Evolutionary conservation across 2,888 invertebrate species (phyloP).

Genomic region (Lucinisca nassula): DNA sequence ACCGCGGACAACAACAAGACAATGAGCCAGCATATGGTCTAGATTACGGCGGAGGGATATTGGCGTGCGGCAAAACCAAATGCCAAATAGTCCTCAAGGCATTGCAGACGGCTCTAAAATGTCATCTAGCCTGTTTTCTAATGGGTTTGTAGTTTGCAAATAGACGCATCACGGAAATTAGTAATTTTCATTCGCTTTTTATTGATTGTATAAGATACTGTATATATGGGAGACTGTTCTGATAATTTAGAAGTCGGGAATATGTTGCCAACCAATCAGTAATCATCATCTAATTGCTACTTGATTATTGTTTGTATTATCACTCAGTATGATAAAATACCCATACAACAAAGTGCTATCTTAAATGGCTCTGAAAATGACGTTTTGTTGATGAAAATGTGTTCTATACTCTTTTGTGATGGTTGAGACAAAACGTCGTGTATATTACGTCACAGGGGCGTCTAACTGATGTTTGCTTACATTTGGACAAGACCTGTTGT

Average conservation of each 20-base stretch:
- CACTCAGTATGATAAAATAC: too few species aligned
- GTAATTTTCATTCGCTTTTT: constrained; percentile 3
- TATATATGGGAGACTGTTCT: neutral
- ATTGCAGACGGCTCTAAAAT: constrained; percentile 2
- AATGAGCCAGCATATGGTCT: constrained; percentile 15
- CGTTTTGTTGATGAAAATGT: too few species aligned
- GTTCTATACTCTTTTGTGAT: too few species aligned
- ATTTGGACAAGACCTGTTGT: too few species aligned
- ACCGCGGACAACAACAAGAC: neutral
- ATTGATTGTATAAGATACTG: constrained; percentile 1
- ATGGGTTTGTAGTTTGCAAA: neutral
- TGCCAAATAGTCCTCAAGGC: constrained; percentile 7
- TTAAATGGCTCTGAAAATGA: too few species aligned
- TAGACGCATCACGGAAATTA: constrained; percentile 9
- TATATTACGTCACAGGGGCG: too few species aligned
- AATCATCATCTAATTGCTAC: neutral
- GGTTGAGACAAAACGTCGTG: too few species aligned
- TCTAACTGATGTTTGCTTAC: too few species aligned
- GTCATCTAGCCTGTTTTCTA: constrained; percentile 8
- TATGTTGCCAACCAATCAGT: too few species aligned
- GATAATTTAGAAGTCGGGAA: neutral
- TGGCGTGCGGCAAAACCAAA: constrained; percentile 9
- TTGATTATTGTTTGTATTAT: neutral
- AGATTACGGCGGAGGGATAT: constrained; percentile 5
- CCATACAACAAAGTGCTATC: too few species aligned